Evolutionary conservation across 2,888 invertebrate genomes (phyloP).

Genomic region (Aphidius colemani): DNA sequence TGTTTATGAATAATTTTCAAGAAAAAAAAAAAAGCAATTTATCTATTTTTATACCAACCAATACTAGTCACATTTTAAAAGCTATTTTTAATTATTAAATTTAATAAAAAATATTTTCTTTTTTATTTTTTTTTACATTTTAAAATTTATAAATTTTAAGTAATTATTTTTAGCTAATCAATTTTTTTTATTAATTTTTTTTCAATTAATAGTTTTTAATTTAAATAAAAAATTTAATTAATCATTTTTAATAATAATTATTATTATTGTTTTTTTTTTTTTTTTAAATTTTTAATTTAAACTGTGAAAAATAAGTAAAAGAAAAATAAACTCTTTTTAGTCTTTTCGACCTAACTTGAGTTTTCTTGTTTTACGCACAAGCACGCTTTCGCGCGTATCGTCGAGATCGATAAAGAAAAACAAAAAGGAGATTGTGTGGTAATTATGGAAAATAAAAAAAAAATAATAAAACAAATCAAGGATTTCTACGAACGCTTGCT

Average conservation of each 20-base stretch:
- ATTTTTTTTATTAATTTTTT: background rate
- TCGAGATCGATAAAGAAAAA: conserved; percentile 42
- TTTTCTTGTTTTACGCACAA: conserved; percentile 43
- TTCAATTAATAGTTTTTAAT: too few relatives aligned
- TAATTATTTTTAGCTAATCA: too few relatives aligned
- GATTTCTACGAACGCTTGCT: conserved; percentile 41
- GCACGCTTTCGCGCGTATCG: conserved; percentile 43
- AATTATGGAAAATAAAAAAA: conserved; percentile 35
- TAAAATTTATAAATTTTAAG: too few relatives aligned
- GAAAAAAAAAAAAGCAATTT: too few relatives aligned
- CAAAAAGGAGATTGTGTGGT: conserved; percentile 42
- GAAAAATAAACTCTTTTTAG: conserved; percentile 31
- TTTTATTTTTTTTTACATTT: background rate
- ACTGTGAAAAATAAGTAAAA: conserved; percentile 1
- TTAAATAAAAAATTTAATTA: background rate
- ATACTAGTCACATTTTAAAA: too few relatives aligned
- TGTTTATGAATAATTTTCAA: too few relatives aligned
- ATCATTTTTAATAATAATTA: background rate
- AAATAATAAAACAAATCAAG: conserved; percentile 20
- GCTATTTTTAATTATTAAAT: too few relatives aligned
- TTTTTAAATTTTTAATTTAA: conserved; percentile 17
- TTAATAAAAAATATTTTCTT: background rate
- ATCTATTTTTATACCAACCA: too few relatives aligned
- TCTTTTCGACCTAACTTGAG: conserved; percentile 42
- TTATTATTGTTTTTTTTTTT: background rate